Evolutionary conservation across 2,797 vertebrate genomes (phyloP).

Genomic region (Tadarida brasiliensis): DNA sequence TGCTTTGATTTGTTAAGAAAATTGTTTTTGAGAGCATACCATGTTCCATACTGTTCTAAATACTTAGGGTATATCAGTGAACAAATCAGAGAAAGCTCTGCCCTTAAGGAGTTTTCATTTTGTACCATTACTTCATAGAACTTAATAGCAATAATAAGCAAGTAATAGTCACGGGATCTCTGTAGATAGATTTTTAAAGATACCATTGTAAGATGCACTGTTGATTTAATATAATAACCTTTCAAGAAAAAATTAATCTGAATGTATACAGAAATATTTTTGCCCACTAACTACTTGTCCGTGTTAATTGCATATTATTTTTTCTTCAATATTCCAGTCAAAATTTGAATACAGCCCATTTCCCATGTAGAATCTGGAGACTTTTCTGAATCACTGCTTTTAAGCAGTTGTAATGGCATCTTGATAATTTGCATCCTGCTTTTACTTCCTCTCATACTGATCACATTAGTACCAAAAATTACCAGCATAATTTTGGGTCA

Average conservation of each 20-base stretch:
- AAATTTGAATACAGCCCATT: constrained; percentile 30
- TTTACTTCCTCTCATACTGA: neutral
- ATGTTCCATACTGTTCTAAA: neutral
- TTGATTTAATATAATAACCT: constrained; percentile 48
- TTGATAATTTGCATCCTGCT: neutral
- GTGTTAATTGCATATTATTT: neutral
- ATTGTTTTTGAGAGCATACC: neutral
- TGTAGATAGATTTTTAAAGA: constrained; percentile 7
- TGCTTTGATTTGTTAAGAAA: constrained; percentile 11
- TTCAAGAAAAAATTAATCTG: constrained; percentile 38
- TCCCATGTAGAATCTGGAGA: constrained; percentile 21
- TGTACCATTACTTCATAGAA: neutral
- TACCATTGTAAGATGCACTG: neutral
- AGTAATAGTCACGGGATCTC: neutral
- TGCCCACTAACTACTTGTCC: neutral
- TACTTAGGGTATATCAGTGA: neutral
- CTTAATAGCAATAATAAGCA: neutral
- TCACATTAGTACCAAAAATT: neutral
- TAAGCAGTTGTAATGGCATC: neutral
- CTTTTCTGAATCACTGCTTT: neutral
- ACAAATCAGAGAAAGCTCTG: neutral
- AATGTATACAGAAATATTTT: neutral
- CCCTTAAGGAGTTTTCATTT: neutral
- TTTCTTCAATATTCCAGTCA: constrained; percentile 38
- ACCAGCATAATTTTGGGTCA: neutral